Evolutionary conservation across 1,140 invertebrate species (phyloP).

Genomic region (Calephelis virginiensis): DNA sequence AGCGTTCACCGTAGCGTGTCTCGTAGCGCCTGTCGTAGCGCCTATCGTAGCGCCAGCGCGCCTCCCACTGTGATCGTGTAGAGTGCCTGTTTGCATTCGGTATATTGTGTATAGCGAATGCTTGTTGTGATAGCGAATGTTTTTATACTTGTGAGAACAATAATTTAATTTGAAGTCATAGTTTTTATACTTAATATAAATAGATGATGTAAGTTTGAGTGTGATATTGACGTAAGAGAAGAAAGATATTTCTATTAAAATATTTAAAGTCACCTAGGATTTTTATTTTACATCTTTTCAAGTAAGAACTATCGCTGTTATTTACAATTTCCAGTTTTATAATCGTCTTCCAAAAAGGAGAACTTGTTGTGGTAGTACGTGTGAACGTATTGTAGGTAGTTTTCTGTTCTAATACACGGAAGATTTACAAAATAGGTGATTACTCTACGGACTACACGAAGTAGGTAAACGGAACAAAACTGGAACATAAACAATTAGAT

Average conservation of each 20-base stretch:
- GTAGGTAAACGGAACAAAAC: too few species aligned
- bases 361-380: too few species aligned
- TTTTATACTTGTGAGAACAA: slow-evolving; percentile 70
- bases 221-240: slow-evolving; percentile 75
- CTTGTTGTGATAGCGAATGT: slow-evolving; percentile 67
- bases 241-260: slow-evolving; percentile 73
- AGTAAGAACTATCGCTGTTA: too few species aligned
- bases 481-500: too few species aligned
- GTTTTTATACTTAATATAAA: slow-evolving; percentile 77
- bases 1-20: neutral
- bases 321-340: too few species aligned
- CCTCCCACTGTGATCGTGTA: slow-evolving; percentile 64
- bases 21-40: slow-evolving; percentile 24
- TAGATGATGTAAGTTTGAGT: slow-evolving; percentile 77
- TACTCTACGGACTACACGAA: too few species aligned
- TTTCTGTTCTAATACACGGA: too few species aligned
- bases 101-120: slow-evolving; percentile 74
- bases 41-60: slow-evolving; percentile 27
- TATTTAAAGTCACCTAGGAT: slow-evolving; percentile 51
- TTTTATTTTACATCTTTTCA: slow-evolving; percentile 34
- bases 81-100: slow-evolving; percentile 58
- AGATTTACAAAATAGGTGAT: too few species aligned
- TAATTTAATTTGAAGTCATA: slow-evolving; percentile 77
- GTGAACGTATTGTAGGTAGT: too few species aligned
- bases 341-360: too few species aligned